A percentile compares a stretch with the other conserved stretches of the same genome.
phyloP scores from a whole-genome alignment of 1,140 invertebrate genomes.

The Tribolium castaneum region DNA sequence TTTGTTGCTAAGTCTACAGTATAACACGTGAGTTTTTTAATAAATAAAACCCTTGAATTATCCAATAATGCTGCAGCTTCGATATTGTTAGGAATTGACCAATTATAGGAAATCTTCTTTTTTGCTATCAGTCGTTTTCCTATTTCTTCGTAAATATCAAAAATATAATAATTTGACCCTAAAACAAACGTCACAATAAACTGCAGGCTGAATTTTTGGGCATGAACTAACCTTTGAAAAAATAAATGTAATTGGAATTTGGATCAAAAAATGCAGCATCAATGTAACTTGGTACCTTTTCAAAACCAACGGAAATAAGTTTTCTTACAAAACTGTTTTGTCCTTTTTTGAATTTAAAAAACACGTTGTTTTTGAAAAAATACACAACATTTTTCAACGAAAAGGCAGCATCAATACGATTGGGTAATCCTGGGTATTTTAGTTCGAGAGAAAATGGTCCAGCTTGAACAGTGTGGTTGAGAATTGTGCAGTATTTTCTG shows the following conservation, averaged over 20 bases:
- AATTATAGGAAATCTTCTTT: not conserved
- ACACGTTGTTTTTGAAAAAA: not conserved
- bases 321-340: not conserved
- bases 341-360: not conserved
- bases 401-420: conserved; percentile 22
- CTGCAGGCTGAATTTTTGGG: not conserved
- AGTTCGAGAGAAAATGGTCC: conserved; percentile 1
- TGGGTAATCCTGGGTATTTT: not conserved
- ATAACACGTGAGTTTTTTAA: not conserved
- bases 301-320: conserved; percentile 2
- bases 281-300: not conserved
- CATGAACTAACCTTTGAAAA: conserved; percentile 22
- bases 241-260: not conserved
- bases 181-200: not conserved
- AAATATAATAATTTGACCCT: conserved; percentile 21
- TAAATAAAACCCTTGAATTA: not conserved
- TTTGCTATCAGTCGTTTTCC: conserved; percentile 1
- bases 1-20: not conserved
- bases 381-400: not conserved
- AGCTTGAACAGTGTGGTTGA: not conserved
- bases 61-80: conserved; percentile 5
- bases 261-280: conserved; percentile 21
- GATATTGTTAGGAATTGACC: not conserved
- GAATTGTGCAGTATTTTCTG: conserved; percentile 10
- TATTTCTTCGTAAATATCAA: not conserved